These are phyloP conservation scores for Chaetodon auriga DNA, from an alignment of 2,113 vertebrate genomes.

Conservation along the genomic window DNA sequence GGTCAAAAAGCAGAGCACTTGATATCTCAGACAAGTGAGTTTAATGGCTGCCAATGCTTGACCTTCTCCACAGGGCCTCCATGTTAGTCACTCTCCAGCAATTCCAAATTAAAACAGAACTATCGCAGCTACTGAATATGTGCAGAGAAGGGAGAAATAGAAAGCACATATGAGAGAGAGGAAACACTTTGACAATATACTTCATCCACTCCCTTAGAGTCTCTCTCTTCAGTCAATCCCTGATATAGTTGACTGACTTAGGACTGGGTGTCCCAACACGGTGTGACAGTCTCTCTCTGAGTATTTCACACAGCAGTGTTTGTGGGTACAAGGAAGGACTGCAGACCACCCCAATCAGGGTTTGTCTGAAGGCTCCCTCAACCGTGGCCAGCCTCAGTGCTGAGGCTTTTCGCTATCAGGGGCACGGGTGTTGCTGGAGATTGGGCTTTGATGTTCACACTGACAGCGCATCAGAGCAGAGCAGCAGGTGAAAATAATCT, in stretches of 20 bases:
- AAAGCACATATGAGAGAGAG: constrained; percentile 15
- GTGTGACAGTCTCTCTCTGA: constrained; percentile 23
- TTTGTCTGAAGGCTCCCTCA: constrained; percentile 50
- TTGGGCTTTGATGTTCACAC: constrained; percentile 44
- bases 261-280: constrained; percentile 22
- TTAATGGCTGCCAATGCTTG: constrained; percentile 78
- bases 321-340: constrained; percentile 28
- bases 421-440: constrained; percentile 22
- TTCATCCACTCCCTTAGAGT: constrained; percentile 10
- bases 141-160: constrained; percentile 13
- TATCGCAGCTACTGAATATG: constrained; percentile 38
- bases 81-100: constrained; percentile 77
- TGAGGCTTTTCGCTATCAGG: constrained; percentile 39
- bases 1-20: constrained; percentile 73
- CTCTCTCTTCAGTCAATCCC: constrained; percentile 8
- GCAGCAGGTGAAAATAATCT: constrained; percentile 66
- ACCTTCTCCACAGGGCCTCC: constrained; percentile 73
- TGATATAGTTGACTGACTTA: constrained; percentile 9
- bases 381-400: constrained; percentile 14
- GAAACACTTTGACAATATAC: constrained; percentile 10
- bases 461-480: constrained; percentile 53
- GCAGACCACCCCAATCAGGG: constrained; percentile 32
- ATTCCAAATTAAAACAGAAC: constrained; percentile 72
- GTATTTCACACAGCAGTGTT: constrained; percentile 25
- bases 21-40: constrained; percentile 74